These are phyloP conservation scores for Andrena fulva DNA, from an alignment of 2,888 invertebrate species.

Conservation along the genomic window DNA sequence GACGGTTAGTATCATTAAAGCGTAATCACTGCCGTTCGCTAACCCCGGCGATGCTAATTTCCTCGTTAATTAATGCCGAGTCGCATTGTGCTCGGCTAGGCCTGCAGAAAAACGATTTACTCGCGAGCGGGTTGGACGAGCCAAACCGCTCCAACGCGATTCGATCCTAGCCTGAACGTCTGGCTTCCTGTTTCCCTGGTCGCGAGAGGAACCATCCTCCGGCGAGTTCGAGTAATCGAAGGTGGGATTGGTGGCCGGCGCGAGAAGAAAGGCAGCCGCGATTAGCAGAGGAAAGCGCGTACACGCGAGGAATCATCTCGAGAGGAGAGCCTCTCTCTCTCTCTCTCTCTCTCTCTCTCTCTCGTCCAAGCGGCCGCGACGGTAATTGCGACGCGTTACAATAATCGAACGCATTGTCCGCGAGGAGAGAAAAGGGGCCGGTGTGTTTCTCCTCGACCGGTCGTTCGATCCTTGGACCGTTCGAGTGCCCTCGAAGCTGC, in stretches of 20 bases:
- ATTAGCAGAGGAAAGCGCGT: neutral
- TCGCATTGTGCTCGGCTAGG: constrained; percentile 78
- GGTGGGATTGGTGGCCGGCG: neutral
- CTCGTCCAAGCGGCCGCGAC: constrained; percentile 7
- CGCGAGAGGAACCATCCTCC: constrained; percentile 24
- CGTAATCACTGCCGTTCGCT: constrained; percentile 80
- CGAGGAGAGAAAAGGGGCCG: constrained; percentile 30
- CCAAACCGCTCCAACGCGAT: constrained; percentile 27
- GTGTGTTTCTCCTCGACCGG: constrained; percentile 51
- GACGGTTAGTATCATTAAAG: constrained; percentile 81
- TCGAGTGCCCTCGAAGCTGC: constrained; percentile 61
- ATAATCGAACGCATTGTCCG: constrained; percentile 65
- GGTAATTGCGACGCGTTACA: constrained; percentile 64
- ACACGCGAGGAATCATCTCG: neutral
- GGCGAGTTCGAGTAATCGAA: neutral
- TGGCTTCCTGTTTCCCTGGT: constrained; percentile 62
- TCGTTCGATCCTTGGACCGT: constrained; percentile 47
- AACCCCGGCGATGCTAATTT: constrained; percentile 82
- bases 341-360: neutral
- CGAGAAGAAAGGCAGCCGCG: neutral
- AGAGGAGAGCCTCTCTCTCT: neutral
- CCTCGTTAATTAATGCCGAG: constrained; percentile 82
- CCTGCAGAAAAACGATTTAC: constrained; percentile 64
- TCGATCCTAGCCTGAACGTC: constrained; percentile 39
- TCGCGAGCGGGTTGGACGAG: constrained; percentile 20